Evolutionary conservation across 2,888 invertebrate genomes (phyloP).

Genomic region (Gonocerus acuteangulatus): DNA sequence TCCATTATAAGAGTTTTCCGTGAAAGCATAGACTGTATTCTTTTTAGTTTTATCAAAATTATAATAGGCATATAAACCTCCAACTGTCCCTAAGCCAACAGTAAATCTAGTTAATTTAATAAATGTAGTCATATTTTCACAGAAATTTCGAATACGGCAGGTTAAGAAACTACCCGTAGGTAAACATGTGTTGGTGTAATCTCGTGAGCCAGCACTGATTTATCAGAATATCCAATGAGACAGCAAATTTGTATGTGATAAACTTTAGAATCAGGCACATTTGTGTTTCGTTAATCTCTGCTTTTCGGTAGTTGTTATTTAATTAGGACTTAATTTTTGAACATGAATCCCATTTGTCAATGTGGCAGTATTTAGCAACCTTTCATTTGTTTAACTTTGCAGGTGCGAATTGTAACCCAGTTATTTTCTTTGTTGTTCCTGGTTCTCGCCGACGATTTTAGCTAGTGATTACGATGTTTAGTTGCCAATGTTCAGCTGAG

Average conservation of each 20-base stretch:
- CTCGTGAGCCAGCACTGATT: not conserved
- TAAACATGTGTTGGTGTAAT: conserved; percentile 14
- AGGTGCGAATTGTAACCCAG: conserved; percentile 23
- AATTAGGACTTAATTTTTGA: not conserved
- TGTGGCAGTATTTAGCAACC: conserved; percentile 25
- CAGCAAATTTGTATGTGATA: conserved; percentile 21
- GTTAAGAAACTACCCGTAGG: not conserved
- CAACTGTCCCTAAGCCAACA: conserved; percentile 20
- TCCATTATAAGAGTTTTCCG: not conserved
- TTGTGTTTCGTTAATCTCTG: not conserved
- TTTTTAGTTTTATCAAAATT: not conserved
- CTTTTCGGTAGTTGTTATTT: not conserved
- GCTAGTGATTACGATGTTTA: not conserved
- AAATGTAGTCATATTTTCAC: conserved; percentile 7
- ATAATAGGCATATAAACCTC: conserved; percentile 13
- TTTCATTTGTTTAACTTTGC: conserved; percentile 25
- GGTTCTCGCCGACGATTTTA: conserved; percentile 9
- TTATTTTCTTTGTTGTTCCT: conserved; percentile 20
- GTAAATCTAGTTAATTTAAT: conserved; percentile 8
- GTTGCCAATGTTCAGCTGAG: not conserved
- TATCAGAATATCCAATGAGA: conserved; percentile 20
- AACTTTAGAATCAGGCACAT: not conserved
- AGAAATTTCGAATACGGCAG: not conserved
- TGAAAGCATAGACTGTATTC: conserved; percentile 24
- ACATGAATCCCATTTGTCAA: conserved; percentile 6